These are phyloP conservation scores for Geotrupes spiniger DNA, from an alignment of 2,888 invertebrate species.

Conservation along the genomic window DNA sequence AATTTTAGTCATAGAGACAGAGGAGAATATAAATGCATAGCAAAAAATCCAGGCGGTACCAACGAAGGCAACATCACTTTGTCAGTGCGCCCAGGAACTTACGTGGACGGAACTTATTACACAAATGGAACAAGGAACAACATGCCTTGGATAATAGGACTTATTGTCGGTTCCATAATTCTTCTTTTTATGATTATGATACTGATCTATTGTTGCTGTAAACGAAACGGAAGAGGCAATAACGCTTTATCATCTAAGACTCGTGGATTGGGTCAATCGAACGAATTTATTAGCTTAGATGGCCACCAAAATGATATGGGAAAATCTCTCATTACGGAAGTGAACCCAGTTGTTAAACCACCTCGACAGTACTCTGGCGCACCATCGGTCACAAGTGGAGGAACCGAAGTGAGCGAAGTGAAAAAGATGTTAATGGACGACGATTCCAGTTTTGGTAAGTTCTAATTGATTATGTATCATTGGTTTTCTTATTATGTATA, in stretches of 20 bases:
- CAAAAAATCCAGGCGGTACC: constrained; percentile 77
- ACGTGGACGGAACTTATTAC: constrained; percentile 25
- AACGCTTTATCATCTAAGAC: constrained; percentile 33
- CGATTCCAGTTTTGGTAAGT: constrained; percentile 52
- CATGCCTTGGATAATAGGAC: constrained; percentile 52
- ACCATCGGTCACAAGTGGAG: constrained; percentile 67
- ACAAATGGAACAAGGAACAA: constrained; percentile 39
- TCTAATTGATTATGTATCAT: not conserved
- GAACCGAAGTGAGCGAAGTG: constrained; percentile 78
- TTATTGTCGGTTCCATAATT: constrained; percentile 50
- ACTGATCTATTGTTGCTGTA: constrained; percentile 46
- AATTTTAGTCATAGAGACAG: constrained; percentile 49
- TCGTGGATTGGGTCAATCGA: constrained; percentile 39
- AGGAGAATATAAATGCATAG: constrained; percentile 66
- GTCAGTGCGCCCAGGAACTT: constrained; percentile 38
- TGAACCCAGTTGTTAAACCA: constrained; percentile 82
- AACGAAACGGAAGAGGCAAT: constrained; percentile 29
- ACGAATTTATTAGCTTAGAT: constrained; percentile 64
- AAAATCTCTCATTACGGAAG: constrained; percentile 78
- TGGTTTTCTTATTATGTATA: no score
- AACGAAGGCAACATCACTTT: constrained; percentile 74
- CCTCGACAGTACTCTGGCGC: constrained; percentile 75
- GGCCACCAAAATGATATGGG: constrained; percentile 80
- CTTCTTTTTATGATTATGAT: constrained; percentile 54
- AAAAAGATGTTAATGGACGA: constrained; percentile 78